phyloP scores from a whole-genome alignment of 2,113 vertebrate species.

The Zosterops lateralis region DNA sequence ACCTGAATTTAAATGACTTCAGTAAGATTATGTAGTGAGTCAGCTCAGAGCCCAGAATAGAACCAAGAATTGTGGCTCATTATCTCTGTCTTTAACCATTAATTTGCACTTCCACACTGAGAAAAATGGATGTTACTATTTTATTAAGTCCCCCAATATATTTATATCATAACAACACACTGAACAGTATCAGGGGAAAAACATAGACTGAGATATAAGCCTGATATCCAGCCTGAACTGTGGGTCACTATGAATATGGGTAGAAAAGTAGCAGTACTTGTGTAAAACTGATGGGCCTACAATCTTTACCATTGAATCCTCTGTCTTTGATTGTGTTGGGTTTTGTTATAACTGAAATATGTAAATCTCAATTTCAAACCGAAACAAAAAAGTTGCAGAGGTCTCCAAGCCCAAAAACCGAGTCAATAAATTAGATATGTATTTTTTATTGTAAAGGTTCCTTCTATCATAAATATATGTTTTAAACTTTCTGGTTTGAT shows the following conservation, averaged over 20 bases:
- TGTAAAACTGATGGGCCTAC: not conserved
- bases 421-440: not conserved
- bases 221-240: not conserved
- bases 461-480: not conserved
- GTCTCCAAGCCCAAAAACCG: not conserved
- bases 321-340: not conserved
- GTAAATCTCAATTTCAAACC: not conserved
- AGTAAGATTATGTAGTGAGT: conserved; percentile 48
- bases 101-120: not conserved
- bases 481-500: not conserved
- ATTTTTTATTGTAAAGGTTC: not conserved
- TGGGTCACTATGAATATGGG: not conserved
- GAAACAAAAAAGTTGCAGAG: not conserved
- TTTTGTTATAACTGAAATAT: not conserved
- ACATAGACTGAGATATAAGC: not conserved
- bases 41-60: conserved; percentile 45
- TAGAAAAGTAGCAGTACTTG: not conserved
- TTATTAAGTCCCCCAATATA: not conserved
- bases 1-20: conserved; percentile 39
- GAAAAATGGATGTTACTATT: not conserved
- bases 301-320: not conserved
- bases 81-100: conserved; percentile 29
- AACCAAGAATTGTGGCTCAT: conserved; percentile 6
- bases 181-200: not conserved
- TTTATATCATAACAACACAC: not conserved